phyloP scores from a whole-genome alignment of 2,797 vertebrate species.

The Chaetodon trifasciatus region DNA sequence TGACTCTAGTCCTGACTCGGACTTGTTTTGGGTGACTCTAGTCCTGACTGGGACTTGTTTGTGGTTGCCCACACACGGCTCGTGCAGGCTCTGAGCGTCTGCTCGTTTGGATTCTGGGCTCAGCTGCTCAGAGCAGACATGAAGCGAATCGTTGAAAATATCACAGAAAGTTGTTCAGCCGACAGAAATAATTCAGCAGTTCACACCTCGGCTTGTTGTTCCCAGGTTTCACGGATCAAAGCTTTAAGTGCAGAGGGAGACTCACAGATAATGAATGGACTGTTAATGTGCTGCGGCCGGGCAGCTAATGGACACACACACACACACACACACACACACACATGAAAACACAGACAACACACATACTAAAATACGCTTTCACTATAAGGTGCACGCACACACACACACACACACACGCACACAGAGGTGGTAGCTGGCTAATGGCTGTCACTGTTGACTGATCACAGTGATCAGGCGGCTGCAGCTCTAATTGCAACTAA shows the following conservation, averaged over 20 bases:
- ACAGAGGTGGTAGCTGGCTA: slow-evolving; percentile 81
- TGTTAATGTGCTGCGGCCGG: slow-evolving; percentile 96
- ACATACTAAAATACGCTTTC: slow-evolving; percentile 28
- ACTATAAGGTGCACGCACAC: slow-evolving; percentile 24
- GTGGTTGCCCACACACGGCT: slow-evolving; percentile 6
- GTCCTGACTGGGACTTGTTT: no score
- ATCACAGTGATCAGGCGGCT: slow-evolving; percentile 95
- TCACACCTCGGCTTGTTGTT: slow-evolving; percentile 65
- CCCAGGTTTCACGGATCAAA: slow-evolving; percentile 70
- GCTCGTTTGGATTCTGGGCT: slow-evolving; percentile 30
- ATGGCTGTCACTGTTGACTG: slow-evolving; percentile 97
- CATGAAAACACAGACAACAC: slow-evolving; percentile 67
- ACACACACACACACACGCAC: slow-evolving; percentile 44
- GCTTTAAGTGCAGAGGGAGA: slow-evolving; percentile 69
- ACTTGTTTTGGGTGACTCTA: no score
- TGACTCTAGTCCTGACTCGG: no score
- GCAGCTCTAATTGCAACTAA: slow-evolving; percentile 96
- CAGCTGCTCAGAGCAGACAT: slow-evolving; percentile 36
- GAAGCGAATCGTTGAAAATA: slow-evolving; percentile 47
- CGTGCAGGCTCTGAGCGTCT: slow-evolving; percentile 14
- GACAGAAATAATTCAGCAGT: slow-evolving; percentile 59
- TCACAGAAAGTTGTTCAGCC: slow-evolving; percentile 32
- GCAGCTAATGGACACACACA: slow-evolving; percentile 91
- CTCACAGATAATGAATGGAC: slow-evolving; percentile 91
- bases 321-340: slow-evolving; percentile 65